Base-by-base conservation (phyloP, 1,140 invertebrate species). In the Solenopsis fugax region DNA sequence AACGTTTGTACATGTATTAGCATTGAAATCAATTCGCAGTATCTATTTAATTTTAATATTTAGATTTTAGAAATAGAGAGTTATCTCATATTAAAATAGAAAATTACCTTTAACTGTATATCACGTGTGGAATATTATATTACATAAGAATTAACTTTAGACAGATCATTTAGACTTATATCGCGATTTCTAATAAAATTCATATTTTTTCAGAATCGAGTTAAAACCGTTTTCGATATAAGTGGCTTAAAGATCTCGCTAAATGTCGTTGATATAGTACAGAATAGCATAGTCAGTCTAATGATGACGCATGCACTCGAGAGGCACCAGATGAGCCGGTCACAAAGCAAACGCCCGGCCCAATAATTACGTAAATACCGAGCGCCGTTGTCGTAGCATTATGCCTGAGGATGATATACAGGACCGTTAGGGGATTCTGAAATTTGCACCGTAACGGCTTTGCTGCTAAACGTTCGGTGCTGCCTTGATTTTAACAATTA, bases 361-460 rank as follows among this genome's bases (percentile, higher is more conserved):
- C 85, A 87, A 91, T 89, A 91, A 91, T 91, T 91, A 91, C 86
- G 84, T 89, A 91, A 91, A 91, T 91, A 91, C 88, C 84, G 62
- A 7, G 71, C 24, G 60, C 62, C 58, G 71, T 60, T 69, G 81
- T 72, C 86, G 71, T 87, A 58, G 34, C 75, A 65, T n/a, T 48
- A 88, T 64, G 80, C 77, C 50, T 73, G 56, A 81, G 50, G 80
- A 84, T 91, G 87, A 89, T 88, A 72, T 60, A 85, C 41, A 58
- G 54, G 4, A 58, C 72, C 29, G 48, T 75, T 67, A 62, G 37
- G 52, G 45, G 18, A 65, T 60, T 54, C 21, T n/a, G 80, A 29
- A 67, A 88, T 75, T 71, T 85, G 54, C 54, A 10, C 48, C 29
- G 21, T 45, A 69, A 87, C 2, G 37, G 41, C n/a, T 41, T 60